Base-by-base conservation (phyloP, 2,888 invertebrate genomes). In the Yponomeuta plumbellus region DNA sequence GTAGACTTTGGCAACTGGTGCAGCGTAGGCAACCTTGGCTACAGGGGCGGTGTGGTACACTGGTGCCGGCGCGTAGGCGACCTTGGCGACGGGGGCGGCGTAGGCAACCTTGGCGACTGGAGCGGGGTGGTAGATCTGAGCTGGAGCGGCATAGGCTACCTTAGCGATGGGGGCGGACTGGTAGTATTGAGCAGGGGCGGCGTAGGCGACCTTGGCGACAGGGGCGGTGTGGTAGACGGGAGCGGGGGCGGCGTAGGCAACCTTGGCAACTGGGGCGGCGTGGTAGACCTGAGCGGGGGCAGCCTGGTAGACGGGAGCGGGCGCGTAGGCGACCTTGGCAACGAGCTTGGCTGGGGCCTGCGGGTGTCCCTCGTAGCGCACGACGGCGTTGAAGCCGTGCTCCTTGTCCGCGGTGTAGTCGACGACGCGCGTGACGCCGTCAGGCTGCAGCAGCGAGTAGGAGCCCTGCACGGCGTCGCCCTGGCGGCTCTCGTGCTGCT, bases 381-480 rank as follows among this genome's bases (percentile, higher is more conserved):
- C 91, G 68, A 79, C 73, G 44, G 91, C 91, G 78, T 87, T 89
- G 82, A 91, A 91, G 61, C 91, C 91, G 74, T 85, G 74, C 68
- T 75, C 81, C 65, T 81, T 80, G 75, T 90, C 89, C 22, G 89
- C 76, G 73, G 86, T 83, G 81, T 91, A 91, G 68, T 89, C 88
- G 8, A 91, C 91, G 69, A 90, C 83, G 70, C 91, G 85, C 73
- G 78, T 81, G 58, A 85, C 81, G 0, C 91, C 91, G 64, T 91
- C 91, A 69, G 90, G 89, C 69, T 91, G 91, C 57, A 91, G 78
- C n/a, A 91, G 82, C 5, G 91, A 88, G 82, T 91, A 91, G 39
- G 83, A 86, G 69, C 91, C 91, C 64, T 87, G 87, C 61, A 91
- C 87, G 68, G 74, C 77, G 73, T 91, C 87, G 4, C 90, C 90